Evolutionary conservation across 2,113 vertebrate species (phyloP), one percentile per base, ranked within the genome.

Genomic region (Percina caprodes): DNA sequence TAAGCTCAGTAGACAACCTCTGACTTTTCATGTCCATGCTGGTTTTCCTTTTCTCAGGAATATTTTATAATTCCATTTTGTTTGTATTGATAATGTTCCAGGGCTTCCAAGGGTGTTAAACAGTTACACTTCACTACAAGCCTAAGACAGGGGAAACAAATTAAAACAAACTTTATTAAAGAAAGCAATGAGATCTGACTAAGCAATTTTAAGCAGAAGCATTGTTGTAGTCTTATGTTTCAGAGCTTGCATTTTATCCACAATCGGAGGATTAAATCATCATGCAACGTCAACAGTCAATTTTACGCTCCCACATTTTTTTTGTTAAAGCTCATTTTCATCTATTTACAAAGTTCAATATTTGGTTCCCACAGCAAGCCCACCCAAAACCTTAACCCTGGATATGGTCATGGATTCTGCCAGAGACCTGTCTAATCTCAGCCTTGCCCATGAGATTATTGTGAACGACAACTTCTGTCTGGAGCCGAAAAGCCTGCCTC

Each of bases 381-480:
- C 98, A 79, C 97, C 98, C 49, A 96, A 96, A 92, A 62, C 77
- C 4, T 65, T 96, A 65, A 96, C 94, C 0, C 95, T 98, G 90
- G 97, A 98, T 39, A 96, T 97, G 46, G 94, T 99, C 67, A 97
- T 98, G 96, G 92, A 95, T 33, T 88, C 96, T 65, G 94, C 95
- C 67, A 96, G 91, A 92, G 97, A 97, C 79, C 83, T 99, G 42
- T 94, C 94, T 69, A 94, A 97, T 82, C 93, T 98, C 93, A 95
- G 92, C 74, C 82, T 99, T n/a, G 96, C 96, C 88, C 98, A 99
- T 26, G 97, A 99, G 93, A 98, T 99, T 79, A 94, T 95, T 33
- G 94, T 97, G 35, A 97, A 99, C 85, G 94, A 84, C 55, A 94
- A 95, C 63, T 97, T 99, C 65, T 94, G 95, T 9, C 51, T 98